Evolutionary conservation across 2,888 invertebrate species (phyloP).

Genomic region (Drosophila multiciliata): DNA sequence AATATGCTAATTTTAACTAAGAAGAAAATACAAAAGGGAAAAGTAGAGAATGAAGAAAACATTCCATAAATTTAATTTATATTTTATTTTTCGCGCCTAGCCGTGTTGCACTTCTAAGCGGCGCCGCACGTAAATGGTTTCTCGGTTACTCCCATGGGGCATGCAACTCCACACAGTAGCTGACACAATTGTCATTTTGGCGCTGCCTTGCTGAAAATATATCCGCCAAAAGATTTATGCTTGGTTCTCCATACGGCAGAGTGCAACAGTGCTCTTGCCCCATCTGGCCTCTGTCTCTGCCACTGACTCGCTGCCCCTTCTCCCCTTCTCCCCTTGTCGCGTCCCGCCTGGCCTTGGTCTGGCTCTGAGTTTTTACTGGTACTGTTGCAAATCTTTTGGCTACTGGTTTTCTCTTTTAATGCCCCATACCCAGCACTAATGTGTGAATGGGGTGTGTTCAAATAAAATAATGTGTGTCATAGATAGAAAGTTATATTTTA

Average conservation of each 20-base stretch:
- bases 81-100: constrained; percentile 32
- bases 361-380: not conserved
- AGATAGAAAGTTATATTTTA: not conserved
- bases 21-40: constrained; percentile 5
- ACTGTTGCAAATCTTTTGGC: constrained; percentile 52
- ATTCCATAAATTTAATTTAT: constrained; percentile 81
- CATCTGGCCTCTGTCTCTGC: constrained; percentile 15
- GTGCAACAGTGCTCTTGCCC: constrained; percentile 3
- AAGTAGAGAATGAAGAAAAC: not conserved
- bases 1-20: constrained; percentile 82
- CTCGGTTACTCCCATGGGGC: constrained; percentile 24
- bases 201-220: constrained; percentile 72
- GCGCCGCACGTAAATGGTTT: constrained; percentile 31
- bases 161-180: constrained; percentile 80
- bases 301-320: not conserved
- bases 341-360: not conserved
- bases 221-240: constrained; percentile 76
- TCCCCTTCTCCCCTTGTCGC: not conserved
- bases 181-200: constrained; percentile 83
- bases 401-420: constrained; percentile 66
- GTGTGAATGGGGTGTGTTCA: not conserved
- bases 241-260: constrained; percentile 25
- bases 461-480: too few species aligned
- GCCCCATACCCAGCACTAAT: constrained; percentile 14
- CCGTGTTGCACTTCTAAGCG: constrained; percentile 62